Evolutionary conservation across 2,888 invertebrate species (phyloP).

Genomic region (Tenthredo mesomela): DNA sequence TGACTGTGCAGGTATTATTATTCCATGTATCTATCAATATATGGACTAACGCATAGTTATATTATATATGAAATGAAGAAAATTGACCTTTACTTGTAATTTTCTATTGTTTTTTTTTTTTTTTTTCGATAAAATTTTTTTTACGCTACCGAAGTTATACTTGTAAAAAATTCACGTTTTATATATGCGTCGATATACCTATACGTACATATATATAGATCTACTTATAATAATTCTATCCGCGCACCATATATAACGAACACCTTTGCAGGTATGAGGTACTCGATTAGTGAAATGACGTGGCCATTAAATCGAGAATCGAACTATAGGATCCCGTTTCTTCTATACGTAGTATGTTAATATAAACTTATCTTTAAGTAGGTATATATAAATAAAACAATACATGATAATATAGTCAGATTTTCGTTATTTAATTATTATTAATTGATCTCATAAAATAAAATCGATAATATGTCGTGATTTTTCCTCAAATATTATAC

Average conservation of each 20-base stretch:
- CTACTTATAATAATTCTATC: neutral
- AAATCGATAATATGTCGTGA: no score
- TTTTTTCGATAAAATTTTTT: no score
- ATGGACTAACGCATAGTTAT: no score
- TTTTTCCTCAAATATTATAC: no score
- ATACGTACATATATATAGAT: neutral
- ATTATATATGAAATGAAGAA: no score
- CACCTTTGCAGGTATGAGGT: neutral
- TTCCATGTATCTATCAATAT: no score
- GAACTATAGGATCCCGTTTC: neutral
- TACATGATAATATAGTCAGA: no score
- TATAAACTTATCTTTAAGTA: neutral
- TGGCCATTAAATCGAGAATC: slow-evolving; percentile 12
- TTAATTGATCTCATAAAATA: no score
- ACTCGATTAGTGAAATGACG: slow-evolving; percentile 8
- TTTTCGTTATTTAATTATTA: no score
- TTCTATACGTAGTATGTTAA: neutral
- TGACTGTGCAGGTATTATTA: no score
- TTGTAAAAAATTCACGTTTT: neutral
- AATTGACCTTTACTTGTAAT: no score
- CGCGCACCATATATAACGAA: neutral
- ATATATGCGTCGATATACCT: neutral
- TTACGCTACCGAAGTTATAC: neutral
- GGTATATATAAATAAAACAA: neutral
- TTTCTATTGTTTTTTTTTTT: no score